Evolutionary conservation across 2,797 vertebrate species (phyloP), one percentile per base, ranked within the genome.

Genomic region (Champsocephalus gunnari): DNA sequence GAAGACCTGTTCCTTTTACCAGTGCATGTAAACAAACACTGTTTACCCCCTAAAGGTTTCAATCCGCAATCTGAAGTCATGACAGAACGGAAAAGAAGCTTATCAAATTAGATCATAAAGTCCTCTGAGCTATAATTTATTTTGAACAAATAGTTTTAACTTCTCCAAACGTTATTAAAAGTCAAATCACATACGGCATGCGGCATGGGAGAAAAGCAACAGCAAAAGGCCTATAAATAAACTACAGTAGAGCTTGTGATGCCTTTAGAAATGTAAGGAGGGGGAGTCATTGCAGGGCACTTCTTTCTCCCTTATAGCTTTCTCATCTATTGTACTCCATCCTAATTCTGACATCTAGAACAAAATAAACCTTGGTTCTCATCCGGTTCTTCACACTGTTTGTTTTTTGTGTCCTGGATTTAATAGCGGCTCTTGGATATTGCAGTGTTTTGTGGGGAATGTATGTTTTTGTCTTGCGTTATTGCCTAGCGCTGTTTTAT

Each of bases 11-110:
- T 81, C n/a, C 55, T 58, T 71, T 75, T 69, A 38, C 56, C 43
- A 64, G 34, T 3, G 44, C 41, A 76, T 41, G 53, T 82, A 66
- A 87, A 82, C 57, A 72, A 79, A 71, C 41, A 24, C 11, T 73
- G 7, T 75, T 67, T 54, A 66, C 41, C 32, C 73, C 54, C 11
- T 2, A 21, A 50, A 38, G 55, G 24, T 58, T 54, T 58, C 57
- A 63, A 64, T 69, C 41, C 64, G 47, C 44, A 54, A 43, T 10
- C 4, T 45, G 34, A 62, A 71, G 50, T 49, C n/a, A 10, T 28
- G 56, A 66, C 21, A 32, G 4, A 61, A 34, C 41, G 13, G 17
- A 57, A 41, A 11, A 9, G 28, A 45, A 56, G 14, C 19, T 75
- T 41, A 19, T 57, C 9, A 57, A 55, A 70, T 47, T 66, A 21